Base-by-base conservation (phyloP, 2,888 invertebrate species). In the Osmoderma eremita region DNA sequence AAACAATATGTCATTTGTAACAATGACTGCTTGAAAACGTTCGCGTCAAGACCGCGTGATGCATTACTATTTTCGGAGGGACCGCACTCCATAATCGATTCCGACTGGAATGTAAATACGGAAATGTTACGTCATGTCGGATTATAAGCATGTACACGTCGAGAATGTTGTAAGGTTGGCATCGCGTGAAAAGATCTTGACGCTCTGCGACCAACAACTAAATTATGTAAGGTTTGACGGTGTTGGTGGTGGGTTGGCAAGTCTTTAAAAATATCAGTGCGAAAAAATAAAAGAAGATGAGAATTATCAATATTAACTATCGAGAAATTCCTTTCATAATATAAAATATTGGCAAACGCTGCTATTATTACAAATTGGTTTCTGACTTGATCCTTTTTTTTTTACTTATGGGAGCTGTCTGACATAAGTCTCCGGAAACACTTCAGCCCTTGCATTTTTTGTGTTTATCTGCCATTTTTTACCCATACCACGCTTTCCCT, bases 1-100 rank as follows among this genome's bases (percentile, higher is more conserved):
- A 63, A 58, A 65, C 65, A 65, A 58, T 58, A 56, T 65, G 65
- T 65, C 65, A 50, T 58, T 65, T 65, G 58, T 58, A 58, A 65
- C 58, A 58, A 65, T 65, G 58, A 48, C 58, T 48, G 39, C 65
- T 38, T 48, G 49, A 49, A 58, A 58, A 49, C 15, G 50, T 48
- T 38, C 56, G 36, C 48, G 65, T 65, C 65, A 58, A 58, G 49
- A 49, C 12, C 3, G 17, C 36, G 20, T 58, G 65, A 65, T 58
- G 56, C 49, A 65, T 65, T 45, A 45, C 53, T 41, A 53, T 63
- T 63, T 51, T 63, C 42, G 58, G 58, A 48, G 45, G 45, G 45
- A 30, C 30, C 58, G 45, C 2, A 48, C 36, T 45, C 15, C 20
- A 61, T 58, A 58, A 58, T 61, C 58, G 58, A 48, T 61, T 48